Conservation (phyloP, 2,113 vertebrate species). For the Otis tarda region DNA sequence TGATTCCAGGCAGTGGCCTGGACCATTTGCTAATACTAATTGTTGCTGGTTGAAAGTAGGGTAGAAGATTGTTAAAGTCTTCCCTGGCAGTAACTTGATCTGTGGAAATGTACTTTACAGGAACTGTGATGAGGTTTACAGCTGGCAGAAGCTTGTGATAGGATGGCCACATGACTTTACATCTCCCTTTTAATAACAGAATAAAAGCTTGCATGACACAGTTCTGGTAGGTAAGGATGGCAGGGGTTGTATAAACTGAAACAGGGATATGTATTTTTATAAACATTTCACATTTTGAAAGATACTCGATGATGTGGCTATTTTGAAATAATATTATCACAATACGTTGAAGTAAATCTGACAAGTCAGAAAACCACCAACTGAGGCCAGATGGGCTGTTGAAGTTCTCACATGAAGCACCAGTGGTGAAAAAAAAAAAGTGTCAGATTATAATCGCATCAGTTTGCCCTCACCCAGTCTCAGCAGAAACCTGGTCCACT, state of each 20-base stretch:
- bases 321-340: slow-evolving; percentile 67
- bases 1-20: slow-evolving; percentile 77
- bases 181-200: slow-evolving; percentile 54
- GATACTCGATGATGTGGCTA: slow-evolving; percentile 44
- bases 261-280: background rate
- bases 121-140: slow-evolving; percentile 80
- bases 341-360: slow-evolving; percentile 47
- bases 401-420: slow-evolving; percentile 50
- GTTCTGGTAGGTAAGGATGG: slow-evolving; percentile 24
- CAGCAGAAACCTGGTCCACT: background rate
- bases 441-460: slow-evolving; percentile 13
- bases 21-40: slow-evolving; percentile 84
- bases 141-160: slow-evolving; percentile 71
- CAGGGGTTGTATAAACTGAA: background rate
- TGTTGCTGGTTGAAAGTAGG: slow-evolving; percentile 77
- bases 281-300: slow-evolving; percentile 47
- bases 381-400: slow-evolving; percentile 60
- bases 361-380: slow-evolving; percentile 67
- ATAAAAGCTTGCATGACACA: slow-evolving; percentile 39
- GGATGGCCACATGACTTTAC: slow-evolving; percentile 51
- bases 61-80: slow-evolving; percentile 80
- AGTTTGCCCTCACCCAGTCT: background rate
- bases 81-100: slow-evolving; percentile 80
- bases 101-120: slow-evolving; percentile 80
- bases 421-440: slow-evolving; percentile 3